These are phyloP conservation scores for Gymnothorax reevesii DNA, from an alignment of 2,797 vertebrate species.

Conservation along the genomic window DNA sequence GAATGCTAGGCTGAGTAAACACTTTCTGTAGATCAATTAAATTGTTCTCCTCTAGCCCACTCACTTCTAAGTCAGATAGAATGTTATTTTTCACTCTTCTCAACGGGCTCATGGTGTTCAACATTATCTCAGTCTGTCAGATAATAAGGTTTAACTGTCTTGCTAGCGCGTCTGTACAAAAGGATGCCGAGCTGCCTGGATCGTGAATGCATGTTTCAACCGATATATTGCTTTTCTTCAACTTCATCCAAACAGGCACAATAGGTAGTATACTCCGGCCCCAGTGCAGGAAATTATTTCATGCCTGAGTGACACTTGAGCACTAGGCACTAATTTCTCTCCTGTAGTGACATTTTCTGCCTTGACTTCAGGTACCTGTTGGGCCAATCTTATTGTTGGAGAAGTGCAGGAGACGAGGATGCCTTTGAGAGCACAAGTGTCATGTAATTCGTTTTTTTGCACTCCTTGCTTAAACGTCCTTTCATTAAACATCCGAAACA, in stretches of 20 bases:
- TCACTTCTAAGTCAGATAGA: constrained; percentile 19
- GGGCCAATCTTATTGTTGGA: not conserved
- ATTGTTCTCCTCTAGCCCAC: constrained; percentile 24
- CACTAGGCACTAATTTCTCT: not conserved
- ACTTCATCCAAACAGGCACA: constrained; percentile 26
- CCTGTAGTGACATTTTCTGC: not conserved
- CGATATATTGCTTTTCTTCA: constrained; percentile 9
- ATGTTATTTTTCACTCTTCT: constrained; percentile 4
- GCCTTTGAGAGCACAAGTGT: constrained; percentile 19
- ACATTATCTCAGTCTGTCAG: constrained; percentile 11
- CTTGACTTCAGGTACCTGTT: not conserved
- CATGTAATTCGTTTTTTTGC: constrained; percentile 22
- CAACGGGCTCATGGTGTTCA: constrained; percentile 31
- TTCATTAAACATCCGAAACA: constrained; percentile 38
- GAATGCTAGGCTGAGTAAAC: constrained; percentile 26
- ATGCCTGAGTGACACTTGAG: not conserved
- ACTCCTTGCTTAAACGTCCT: constrained; percentile 31
- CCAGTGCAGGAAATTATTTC: constrained; percentile 26
- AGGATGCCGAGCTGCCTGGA: constrained; percentile 33
- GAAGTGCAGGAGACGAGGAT: constrained; percentile 25
- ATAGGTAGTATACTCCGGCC: constrained; percentile 14
- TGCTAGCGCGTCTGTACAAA: constrained; percentile 31
- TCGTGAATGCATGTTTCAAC: constrained; percentile 26
- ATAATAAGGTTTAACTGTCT: constrained; percentile 23
- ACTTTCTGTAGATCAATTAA: constrained; percentile 31